Conservation (phyloP, 1,140 invertebrate species). For the Calosoma granatense region DNA sequence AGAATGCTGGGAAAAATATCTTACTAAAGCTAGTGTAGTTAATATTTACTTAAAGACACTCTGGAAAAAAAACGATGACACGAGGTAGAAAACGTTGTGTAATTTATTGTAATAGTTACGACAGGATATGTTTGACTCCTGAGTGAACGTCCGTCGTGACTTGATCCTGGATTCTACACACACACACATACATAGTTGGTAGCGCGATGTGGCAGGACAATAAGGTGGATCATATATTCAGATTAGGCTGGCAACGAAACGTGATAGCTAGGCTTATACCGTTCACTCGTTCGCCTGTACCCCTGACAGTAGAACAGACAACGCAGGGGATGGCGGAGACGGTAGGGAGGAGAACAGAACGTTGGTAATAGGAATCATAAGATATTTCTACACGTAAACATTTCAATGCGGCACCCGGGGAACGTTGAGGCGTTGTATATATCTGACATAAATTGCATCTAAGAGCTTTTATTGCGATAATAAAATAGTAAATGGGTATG, state of each 20-base stretch:
- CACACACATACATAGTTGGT: neutral
- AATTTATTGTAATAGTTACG: no score
- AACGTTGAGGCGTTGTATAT: slow-evolving; percentile 25
- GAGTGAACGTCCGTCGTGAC: no score
- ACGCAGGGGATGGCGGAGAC: no score
- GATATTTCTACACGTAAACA: slow-evolving; percentile 31
- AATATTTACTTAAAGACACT: no score
- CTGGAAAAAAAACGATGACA: no score
- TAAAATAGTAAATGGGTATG: slow-evolving; percentile 26
- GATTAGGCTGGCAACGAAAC: slow-evolving; percentile 22
- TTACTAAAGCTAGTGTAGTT: no score
- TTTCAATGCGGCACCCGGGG: slow-evolving; percentile 19
- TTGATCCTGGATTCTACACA: no score
- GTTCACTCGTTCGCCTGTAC: slow-evolving; percentile 14
- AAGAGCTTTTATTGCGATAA: slow-evolving; percentile 28
- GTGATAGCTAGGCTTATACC: neutral
- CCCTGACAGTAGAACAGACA: slow-evolving; percentile 26
- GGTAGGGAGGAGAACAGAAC: no score
- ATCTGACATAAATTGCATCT: slow-evolving; percentile 27
- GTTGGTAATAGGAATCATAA: slow-evolving; percentile 31
- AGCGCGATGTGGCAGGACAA: slow-evolving; percentile 18
- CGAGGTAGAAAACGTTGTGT: no score
- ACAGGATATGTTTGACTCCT: no score
- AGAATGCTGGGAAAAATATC: no score
- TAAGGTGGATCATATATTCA: slow-evolving; percentile 32